Conservation (phyloP, 2,888 invertebrate genomes). For the Cataglyphis cursor region DNA sequence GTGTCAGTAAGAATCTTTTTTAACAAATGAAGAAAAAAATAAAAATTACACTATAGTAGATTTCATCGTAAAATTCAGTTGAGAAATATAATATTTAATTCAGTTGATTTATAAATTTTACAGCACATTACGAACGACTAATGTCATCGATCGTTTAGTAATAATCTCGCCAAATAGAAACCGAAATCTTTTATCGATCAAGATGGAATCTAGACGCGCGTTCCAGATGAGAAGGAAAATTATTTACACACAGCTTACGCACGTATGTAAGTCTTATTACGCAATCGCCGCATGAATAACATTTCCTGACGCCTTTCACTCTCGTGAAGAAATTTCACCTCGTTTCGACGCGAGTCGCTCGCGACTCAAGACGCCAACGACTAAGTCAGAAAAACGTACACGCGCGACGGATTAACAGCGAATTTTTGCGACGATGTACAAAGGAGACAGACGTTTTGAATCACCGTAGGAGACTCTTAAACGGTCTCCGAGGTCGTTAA, state of each 20-base stretch:
- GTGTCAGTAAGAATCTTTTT: neutral
- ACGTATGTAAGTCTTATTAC: conserved; percentile 38
- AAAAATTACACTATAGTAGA: neutral
- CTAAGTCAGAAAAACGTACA: neutral
- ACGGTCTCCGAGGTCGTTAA: conserved; percentile 63
- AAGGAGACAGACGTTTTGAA: conserved; percentile 52
- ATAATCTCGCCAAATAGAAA: neutral
- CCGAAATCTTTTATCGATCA: neutral
- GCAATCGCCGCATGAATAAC: conserved; percentile 63
- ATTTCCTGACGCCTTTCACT: conserved; percentile 74
- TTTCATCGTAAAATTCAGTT: neutral
- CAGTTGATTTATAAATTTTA: neutral
- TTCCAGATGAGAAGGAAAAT: conserved; percentile 50
- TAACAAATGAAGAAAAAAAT: neutral
- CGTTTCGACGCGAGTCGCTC: conserved; percentile 18
- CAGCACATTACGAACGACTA: neutral
- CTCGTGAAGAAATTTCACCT: conserved; percentile 73
- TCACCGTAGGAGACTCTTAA: conserved; percentile 57
- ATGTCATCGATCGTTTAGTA: neutral
- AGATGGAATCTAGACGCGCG: neutral
- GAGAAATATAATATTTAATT: neutral
- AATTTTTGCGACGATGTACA: conserved; percentile 30
- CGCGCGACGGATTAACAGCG: conserved; percentile 28
- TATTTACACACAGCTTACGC: conserved; percentile 8
- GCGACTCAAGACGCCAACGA: neutral